Base-by-base conservation (phyloP, 2,797 vertebrate species). In the Phrynocephalus guinanensis region DNA sequence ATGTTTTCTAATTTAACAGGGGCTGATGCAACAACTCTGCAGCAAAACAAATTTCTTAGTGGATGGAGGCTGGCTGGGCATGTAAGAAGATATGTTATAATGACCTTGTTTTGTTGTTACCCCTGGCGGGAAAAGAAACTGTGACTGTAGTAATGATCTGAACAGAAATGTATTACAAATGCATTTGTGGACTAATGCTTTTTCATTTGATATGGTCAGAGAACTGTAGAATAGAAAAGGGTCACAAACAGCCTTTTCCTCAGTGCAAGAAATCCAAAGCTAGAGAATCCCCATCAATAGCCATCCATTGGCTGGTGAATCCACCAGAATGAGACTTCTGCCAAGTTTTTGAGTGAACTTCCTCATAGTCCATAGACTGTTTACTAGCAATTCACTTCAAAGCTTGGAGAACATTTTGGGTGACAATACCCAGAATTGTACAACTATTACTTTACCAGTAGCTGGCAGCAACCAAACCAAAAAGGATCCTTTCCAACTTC, bases 1-100 rank as follows among this genome's bases (percentile, higher is more conserved):
- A 67, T 24, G 52, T 79, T 88, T 87, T 79, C 68, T 38, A 78
- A 73, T 83, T 83, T 38, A 67, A 75, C 70, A 80, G 60, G 30
- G 26, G 5, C 68, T 84, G 30, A 26, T 75, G 63, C 48, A 84
- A 73, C 70, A 60, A 75, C 50, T 48, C 26, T 85, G 70, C 3
- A 79, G 30, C 52, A 83, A 71, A 78, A 77, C 73, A 82, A 50
- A 48, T 81, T 33, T 77, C 79, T 28, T 70, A 67, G 18, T 6
- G 56, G 67, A 13, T 67, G 48, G 26, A 78, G 11, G 33, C 38
- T 38, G 48, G 20, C 22, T 70, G n/a, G 7, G 72, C 70, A 79
- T 56, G 9, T 71, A 79, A 75, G 30, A 44, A 22, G 71, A 50
- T 82, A 70, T 72, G 44, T 52, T 75, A 11, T n/a, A 50, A 15